Evolutionary conservation across 2,888 invertebrate species (phyloP).

Genomic region (Phorcus lineatus): DNA sequence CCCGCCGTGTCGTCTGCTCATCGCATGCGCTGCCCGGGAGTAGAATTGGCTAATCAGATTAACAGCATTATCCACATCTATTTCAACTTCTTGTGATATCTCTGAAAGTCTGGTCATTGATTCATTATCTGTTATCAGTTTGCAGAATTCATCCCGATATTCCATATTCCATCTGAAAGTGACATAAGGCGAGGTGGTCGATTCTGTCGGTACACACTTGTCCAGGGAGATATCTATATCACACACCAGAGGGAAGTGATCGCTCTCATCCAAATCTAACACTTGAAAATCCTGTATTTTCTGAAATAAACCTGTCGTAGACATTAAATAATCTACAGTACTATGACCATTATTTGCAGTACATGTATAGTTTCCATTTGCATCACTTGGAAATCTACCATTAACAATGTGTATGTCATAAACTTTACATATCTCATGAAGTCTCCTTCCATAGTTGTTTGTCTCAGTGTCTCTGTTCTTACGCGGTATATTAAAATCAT

Average conservation of each 20-base stretch:
- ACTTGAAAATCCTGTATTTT: not conserved
- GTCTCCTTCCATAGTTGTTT: not conserved
- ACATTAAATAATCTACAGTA: not conserved
- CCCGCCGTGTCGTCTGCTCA: not conserved
- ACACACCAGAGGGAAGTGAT: not conserved
- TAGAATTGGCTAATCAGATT: not conserved
- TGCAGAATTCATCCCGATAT: not conserved
- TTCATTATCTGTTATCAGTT: not conserved
- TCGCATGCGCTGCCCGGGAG: too few species aligned
- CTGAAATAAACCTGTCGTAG: not conserved
- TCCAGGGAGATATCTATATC: not conserved
- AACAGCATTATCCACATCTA: too few species aligned
- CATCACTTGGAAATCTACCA: not conserved
- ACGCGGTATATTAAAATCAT: not conserved
- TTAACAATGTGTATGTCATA: not conserved
- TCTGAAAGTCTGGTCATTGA: not conserved
- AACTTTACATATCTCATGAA: not conserved
- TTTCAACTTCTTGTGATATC: not conserved
- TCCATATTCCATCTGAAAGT: not conserved
- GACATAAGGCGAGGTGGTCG: not conserved
- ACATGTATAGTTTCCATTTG: not conserved
- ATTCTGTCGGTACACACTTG: not conserved
- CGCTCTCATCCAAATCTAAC: not conserved
- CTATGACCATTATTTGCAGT: not conserved
- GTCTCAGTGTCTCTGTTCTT: not conserved